Evolutionary conservation across 2,888 invertebrate genomes (phyloP), one percentile per base, ranked within the genome.

Genomic region (Yponomeuta plumbellus): DNA sequence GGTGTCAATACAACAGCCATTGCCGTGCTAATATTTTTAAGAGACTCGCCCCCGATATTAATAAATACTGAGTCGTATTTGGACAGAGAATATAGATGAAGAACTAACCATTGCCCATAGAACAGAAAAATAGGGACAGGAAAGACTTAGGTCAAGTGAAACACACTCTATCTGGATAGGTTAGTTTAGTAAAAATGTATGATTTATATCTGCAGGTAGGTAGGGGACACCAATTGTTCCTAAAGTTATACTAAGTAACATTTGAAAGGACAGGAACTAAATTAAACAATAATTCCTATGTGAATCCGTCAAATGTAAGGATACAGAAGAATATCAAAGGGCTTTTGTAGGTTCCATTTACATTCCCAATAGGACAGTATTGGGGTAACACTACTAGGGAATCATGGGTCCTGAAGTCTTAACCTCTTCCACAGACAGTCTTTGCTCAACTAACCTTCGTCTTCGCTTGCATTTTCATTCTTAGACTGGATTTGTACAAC

Each of bases 401-500:
- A 17, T 52, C 17, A 17, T 13, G 5, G 5, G 44, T 52, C 44
- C 44, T 52, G 44, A 17, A 52, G 44, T 52, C 17, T 52, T 52
- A 52, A 52, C 44, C 71, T 59, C 61, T 61, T 61, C 26, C 23
- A 61, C 13, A 5, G 26, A 26, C 17, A 26, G 26, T 63, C 52
- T 40, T 17, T 56, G 20, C 26, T 72, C 71, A 81, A 89, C 91
- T 91, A 76, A 91, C 91, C 91, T 91, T 91, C 69, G 80, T 77
- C 75, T 85, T 88, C 11, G 80, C 76, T 74, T 81, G 85, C 66
- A 75, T 72, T 79, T 84, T 87, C 71, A 88, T 73, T 68, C 86
- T 86, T 39, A 91, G 89, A 71, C 87, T 91, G 71, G 91, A 91
- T 77, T 90, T 89, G 89, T 80, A 89, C 67, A 91, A 81, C 61